phyloP scores from a whole-genome alignment of 2,888 invertebrate genomes.

The Cactoblastis cactorum region DNA sequence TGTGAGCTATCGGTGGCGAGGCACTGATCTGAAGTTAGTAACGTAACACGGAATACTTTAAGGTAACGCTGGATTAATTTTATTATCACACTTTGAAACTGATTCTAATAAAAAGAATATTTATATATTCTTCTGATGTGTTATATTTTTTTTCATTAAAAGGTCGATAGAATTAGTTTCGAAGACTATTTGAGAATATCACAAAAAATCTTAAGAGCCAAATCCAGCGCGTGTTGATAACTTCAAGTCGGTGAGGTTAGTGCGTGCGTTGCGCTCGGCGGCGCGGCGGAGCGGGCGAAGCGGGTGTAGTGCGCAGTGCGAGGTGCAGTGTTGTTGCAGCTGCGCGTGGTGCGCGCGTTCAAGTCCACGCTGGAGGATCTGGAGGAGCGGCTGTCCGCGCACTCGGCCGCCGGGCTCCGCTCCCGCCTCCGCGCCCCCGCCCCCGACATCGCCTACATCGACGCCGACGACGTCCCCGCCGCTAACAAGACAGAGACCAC shows the following conservation, averaged over 20 bases:
- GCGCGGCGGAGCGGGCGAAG: conserved; percentile 28
- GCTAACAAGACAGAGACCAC: conserved; percentile 59
- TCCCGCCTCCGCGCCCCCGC: conserved; percentile 87
- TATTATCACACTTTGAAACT: neutral
- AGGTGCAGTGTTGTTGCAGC: conserved; percentile 89
- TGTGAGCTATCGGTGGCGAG: conserved; percentile 30
- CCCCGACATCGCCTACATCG: conserved; percentile 91
- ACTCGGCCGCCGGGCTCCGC: conserved; percentile 97
- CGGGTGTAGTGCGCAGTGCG: conserved; percentile 40
- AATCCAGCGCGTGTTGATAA: neutral
- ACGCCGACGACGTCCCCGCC: conserved; percentile 81
- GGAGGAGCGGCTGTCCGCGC: conserved; percentile 98
- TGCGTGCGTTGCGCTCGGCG: conserved; percentile 16
- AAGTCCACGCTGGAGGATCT: conserved; percentile 99
- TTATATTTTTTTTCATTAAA: too few relatives aligned
- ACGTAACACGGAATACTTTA: neutral
- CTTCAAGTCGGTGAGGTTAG: neutral
- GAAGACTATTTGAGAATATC: neutral
- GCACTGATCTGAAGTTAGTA: conserved; percentile 3
- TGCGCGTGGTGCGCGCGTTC: conserved; percentile 99
- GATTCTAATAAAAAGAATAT: neutral
- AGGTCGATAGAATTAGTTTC: neutral
- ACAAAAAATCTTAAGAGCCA: neutral
- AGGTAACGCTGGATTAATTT: neutral
- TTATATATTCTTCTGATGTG: too few relatives aligned